Percentiles rank a stretch among this genome's conserved stretches.
Evolutionary conservation across 2,888 invertebrate species (phyloP).

Genomic region (Artemia sp.): DNA sequence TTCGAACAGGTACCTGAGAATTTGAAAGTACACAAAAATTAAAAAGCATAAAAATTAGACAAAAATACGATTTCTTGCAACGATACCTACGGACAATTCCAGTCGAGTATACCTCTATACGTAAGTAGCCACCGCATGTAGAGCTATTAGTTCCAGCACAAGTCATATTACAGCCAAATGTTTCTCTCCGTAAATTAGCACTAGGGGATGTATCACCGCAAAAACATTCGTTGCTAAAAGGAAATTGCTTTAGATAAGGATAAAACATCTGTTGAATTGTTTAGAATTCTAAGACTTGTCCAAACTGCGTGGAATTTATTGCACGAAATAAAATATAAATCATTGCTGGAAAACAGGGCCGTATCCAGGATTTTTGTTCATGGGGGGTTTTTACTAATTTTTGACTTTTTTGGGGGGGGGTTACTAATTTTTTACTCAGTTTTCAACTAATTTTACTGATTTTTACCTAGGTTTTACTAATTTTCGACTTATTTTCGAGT

Average conservation of each 20-base stretch:
- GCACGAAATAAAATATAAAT: too few relatives aligned
- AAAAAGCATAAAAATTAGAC: background rate
- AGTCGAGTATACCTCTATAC: background rate
- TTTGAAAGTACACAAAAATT: background rate
- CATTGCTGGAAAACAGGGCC: too few relatives aligned
- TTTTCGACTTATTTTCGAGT: too few relatives aligned
- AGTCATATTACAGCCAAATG: background rate
- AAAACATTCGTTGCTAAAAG: background rate
- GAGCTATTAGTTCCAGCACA: background rate
- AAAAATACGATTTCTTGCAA: background rate
- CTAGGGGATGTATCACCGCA: background rate
- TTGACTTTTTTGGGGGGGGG: too few relatives aligned
- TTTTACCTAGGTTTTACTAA: too few relatives aligned
- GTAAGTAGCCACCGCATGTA: slow-evolving; percentile 1
- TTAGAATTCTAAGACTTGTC: too few relatives aligned
- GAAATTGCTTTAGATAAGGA: slow-evolving; percentile 5
- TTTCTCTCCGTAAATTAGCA: background rate
- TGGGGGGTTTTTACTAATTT: too few relatives aligned
- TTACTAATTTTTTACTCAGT: too few relatives aligned
- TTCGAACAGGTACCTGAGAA: too few relatives aligned
- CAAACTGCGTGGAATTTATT: too few relatives aligned
- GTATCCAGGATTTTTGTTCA: too few relatives aligned
- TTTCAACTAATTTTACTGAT: too few relatives aligned
- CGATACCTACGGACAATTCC: background rate
- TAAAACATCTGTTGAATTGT: background rate